Conservation (phyloP, 2,888 invertebrate genomes). For the Monochamus alternatus region DNA sequence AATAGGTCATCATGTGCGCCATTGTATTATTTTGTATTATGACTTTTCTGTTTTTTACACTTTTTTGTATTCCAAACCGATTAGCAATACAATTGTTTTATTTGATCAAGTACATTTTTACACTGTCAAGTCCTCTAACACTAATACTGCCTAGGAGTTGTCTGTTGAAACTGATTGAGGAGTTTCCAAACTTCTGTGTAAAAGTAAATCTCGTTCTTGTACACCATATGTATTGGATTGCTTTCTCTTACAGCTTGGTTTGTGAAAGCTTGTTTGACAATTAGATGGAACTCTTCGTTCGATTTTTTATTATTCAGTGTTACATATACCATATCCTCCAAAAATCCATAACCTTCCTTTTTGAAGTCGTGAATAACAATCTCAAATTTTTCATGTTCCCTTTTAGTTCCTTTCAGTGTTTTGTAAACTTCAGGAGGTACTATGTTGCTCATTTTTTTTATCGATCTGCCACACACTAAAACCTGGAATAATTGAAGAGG, state of each 20-base stretch:
- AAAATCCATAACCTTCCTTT: conserved; percentile 44
- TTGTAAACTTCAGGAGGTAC: neutral
- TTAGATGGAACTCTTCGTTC: conserved; percentile 19
- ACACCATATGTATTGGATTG: conserved; percentile 34
- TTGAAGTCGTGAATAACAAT: neutral
- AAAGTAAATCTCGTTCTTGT: conserved; percentile 45
- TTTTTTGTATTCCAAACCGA: too few species aligned
- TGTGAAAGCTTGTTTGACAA: conserved; percentile 43
- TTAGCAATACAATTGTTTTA: too few species aligned
- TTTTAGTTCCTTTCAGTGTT: neutral
- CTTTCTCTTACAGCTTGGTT: conserved; percentile 16
- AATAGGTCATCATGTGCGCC: too few species aligned
- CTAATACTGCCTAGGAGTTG: neutral
- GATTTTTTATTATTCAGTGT: conserved; percentile 35
- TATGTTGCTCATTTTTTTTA: neutral
- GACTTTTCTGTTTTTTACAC: too few species aligned
- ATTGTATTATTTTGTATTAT: too few species aligned
- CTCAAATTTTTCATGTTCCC: neutral
- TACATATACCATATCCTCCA: conserved; percentile 40
- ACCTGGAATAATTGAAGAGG: too few species aligned
- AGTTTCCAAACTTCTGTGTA: conserved; percentile 41
- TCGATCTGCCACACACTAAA: neutral
- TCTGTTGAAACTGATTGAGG: conserved; percentile 35
- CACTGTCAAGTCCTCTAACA: conserved; percentile 54
- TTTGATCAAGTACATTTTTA: too few species aligned